Conservation (phyloP, 2,113 vertebrate species). For the Leucosticte australis region DNA sequence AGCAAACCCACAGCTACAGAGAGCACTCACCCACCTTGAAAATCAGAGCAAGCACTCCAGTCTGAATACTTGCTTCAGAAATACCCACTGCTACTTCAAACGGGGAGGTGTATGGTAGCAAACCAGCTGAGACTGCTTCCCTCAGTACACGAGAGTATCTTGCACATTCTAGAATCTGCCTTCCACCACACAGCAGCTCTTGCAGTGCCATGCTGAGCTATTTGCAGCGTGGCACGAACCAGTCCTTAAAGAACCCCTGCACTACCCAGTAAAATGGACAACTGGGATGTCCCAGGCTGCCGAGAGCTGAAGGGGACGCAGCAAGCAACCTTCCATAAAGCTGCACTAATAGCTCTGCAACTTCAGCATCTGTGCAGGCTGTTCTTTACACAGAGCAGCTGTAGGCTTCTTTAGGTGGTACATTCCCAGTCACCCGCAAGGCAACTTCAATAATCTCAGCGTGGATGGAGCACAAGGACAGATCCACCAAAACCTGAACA, state of each 20-base stretch:
- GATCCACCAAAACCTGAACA: neutral
- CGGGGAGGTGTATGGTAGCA: rapidly evolving
- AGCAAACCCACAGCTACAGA: neutral
- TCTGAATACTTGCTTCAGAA: neutral
- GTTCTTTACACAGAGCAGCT: neutral
- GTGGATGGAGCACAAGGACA: neutral
- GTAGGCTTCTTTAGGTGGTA: neutral
- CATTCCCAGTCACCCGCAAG: neutral
- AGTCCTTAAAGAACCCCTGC: neutral
- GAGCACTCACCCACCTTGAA: neutral
- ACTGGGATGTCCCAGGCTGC: neutral
- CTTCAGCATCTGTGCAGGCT: neutral
- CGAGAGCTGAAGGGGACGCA: neutral
- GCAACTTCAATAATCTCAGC: neutral
- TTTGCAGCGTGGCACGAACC: neutral
- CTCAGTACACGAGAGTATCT: neutral
- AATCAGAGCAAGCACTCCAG: neutral
- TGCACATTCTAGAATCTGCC: neutral
- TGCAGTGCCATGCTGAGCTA: neutral
- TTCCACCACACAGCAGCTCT: neutral
- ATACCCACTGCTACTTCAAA: neutral
- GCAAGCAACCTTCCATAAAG: neutral
- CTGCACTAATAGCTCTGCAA: rapidly evolving
- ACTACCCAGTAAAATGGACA: neutral
- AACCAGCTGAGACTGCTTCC: neutral